Conservation (phyloP, 2,888 invertebrate genomes). For the Blera fallax region DNA sequence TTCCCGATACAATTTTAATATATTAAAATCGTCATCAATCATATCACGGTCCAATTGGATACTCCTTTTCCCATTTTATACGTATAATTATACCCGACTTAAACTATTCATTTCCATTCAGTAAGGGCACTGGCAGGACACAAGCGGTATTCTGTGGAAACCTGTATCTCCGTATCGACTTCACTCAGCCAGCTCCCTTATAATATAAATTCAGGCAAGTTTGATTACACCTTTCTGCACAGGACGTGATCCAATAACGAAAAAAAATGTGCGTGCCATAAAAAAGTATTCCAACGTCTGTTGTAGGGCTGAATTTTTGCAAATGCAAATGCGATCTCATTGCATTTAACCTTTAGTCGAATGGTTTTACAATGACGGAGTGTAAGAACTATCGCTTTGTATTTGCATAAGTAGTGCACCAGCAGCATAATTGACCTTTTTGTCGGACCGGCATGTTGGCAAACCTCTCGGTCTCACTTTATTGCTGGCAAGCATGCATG, state of each 20-base stretch:
- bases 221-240: constrained; percentile 53
- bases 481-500: neutral
- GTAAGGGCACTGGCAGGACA: neutral
- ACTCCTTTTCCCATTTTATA: too few species aligned
- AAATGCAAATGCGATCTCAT: constrained; percentile 50
- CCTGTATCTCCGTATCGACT: neutral
- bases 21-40: too few species aligned
- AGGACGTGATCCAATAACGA: constrained; percentile 54
- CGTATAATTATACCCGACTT: too few species aligned
- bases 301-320: neutral
- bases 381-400: constrained; percentile 8
- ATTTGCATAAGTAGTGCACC: constrained; percentile 3
- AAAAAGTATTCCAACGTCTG: neutral
- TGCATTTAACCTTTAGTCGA: constrained; percentile 47
- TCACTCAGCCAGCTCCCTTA: neutral
- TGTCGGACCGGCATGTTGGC: neutral
- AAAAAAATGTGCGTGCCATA: constrained; percentile 23
- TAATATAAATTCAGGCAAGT: constrained; percentile 34
- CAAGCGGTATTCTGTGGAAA: neutral
- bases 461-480: constrained; percentile 1
- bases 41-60: too few species aligned
- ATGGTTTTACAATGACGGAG: neutral
- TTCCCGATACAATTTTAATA: too few species aligned
- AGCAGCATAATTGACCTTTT: constrained; percentile 14
- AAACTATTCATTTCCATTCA: too few species aligned